Base-by-base conservation (phyloP, 2,797 vertebrate genomes). In the Pteronotus mesoamericanus region DNA sequence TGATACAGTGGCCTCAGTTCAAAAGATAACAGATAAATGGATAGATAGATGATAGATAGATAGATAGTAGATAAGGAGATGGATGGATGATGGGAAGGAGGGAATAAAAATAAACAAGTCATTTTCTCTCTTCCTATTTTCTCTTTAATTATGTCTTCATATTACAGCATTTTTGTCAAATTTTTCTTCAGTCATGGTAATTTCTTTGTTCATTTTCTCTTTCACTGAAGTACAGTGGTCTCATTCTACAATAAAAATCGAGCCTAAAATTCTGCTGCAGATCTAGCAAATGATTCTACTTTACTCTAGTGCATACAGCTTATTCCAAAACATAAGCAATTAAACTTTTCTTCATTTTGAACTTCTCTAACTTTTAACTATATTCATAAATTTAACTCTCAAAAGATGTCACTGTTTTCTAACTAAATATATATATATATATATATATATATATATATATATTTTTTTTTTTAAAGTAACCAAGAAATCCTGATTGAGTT, bases 161-260 rank as follows among this genome's bases (percentile, higher is more conserved):
- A 71, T 85, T 92, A 69, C 6, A 86, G 6, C 1, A 18, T 75
- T 88, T 48, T 37, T 59, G 29, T 11, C 57, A 8, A 51, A 32
- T 59, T 79, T 61, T 37, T 32, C 29, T 79, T 61, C 1, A 72
- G 3, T 68, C 61, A 85, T 74, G 26, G 15, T 78, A 66, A 80
- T 85, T 84, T 84, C 34, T 91, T 92, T 26, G 19, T 83, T 88
- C 64, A 24, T 84, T 93, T 95, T 89, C 26, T 78, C 32, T 91
- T 89, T 44, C 32, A 93, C 12, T 66, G 11, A 61, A 78, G 19
- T 75, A 10, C 1, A 84, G 6, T 48, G 66, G 3, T 74, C 44
- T 68, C 5, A 22, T 75, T 91, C 12, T 74, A 83, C 68, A 95
- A 32, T 51, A 48, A 78, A 85, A 92, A 74, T 42, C 48, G 3